These are phyloP conservation scores for Atherix ibis DNA, from an alignment of 2,888 invertebrate genomes.

Conservation along the genomic window DNA sequence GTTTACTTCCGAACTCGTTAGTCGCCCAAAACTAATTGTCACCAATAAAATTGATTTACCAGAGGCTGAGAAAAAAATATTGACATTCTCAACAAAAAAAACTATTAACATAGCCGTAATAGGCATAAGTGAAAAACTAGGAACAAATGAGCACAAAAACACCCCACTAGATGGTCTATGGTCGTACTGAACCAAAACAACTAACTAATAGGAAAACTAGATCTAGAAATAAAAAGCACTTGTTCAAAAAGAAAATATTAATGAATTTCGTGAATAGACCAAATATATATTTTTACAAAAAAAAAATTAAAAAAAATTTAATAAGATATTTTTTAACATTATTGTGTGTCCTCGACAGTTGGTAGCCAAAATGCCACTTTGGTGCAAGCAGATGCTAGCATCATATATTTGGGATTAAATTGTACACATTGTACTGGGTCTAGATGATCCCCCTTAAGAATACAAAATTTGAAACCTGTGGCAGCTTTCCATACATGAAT, in stretches of 20 bases:
- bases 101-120: conserved; percentile 41
- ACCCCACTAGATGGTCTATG: too few species aligned
- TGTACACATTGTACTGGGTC: conserved; percentile 95
- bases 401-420: conserved; percentile 98
- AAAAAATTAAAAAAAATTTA: not conserved
- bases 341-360: conserved; percentile 63
- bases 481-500: conserved; percentile 98
- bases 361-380: conserved; percentile 95
- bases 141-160: conserved; percentile 37
- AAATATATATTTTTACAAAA: not conserved
- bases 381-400: conserved; percentile 97
- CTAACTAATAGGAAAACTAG: too few species aligned
- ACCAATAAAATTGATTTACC: conserved; percentile 82
- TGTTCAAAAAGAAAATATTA: not conserved
- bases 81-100: conserved; percentile 32
- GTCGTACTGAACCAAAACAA: too few species aligned
- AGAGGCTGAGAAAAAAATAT: conserved; percentile 40
- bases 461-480: conserved; percentile 82
- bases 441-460: conserved; percentile 83
- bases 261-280: not conserved
- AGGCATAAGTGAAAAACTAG: conserved; percentile 69
- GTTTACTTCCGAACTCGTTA: conserved; percentile 47
- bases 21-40: conserved; percentile 55
- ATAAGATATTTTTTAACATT: not conserved
- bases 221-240: too few species aligned